phyloP scores from a whole-genome alignment of 2,888 invertebrate species.

The Cremastinae sp. region DNA sequence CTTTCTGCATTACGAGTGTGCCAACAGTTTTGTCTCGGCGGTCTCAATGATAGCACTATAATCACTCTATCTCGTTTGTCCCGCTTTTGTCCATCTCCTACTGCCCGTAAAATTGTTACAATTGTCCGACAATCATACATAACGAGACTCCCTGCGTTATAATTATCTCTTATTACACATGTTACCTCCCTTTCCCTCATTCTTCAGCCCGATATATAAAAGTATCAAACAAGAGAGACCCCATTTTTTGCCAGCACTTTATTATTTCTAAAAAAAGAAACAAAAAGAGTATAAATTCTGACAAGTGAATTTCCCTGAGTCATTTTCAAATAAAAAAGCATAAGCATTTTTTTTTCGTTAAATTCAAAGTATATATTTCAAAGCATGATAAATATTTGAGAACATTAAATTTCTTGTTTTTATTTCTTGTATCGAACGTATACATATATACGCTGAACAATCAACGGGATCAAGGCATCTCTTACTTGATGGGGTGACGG shows the following conservation, averaged over 20 bases:
- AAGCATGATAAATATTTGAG: no score
- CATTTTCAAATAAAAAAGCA: no score
- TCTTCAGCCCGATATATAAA: no score
- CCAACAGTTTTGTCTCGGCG: constrained; percentile 50
- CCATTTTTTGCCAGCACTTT: no score
- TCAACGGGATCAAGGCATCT: constrained; percentile 58
- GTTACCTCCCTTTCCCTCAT: neutral
- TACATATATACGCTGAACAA: constrained; percentile 49
- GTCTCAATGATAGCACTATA: constrained; percentile 46
- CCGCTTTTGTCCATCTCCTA: constrained; percentile 33
- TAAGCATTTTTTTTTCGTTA: no score
- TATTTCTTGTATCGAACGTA: no score
- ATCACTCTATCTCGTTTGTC: constrained; percentile 55
- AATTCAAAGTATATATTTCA: no score
- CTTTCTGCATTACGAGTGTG: constrained; percentile 13
- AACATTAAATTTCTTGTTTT: no score
- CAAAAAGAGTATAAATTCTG: no score
- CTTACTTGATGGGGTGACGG: constrained; percentile 47
- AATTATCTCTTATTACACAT: constrained; percentile 38
- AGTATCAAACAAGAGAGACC: neutral
- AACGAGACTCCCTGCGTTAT: constrained; percentile 30
- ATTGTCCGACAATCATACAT: constrained; percentile 43
- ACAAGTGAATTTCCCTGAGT: no score
- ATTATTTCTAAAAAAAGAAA: no score
- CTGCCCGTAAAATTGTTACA: constrained; percentile 51